Conservation (phyloP, 2,113 vertebrate genomes). For the Semicossyphus pulcher region DNA sequence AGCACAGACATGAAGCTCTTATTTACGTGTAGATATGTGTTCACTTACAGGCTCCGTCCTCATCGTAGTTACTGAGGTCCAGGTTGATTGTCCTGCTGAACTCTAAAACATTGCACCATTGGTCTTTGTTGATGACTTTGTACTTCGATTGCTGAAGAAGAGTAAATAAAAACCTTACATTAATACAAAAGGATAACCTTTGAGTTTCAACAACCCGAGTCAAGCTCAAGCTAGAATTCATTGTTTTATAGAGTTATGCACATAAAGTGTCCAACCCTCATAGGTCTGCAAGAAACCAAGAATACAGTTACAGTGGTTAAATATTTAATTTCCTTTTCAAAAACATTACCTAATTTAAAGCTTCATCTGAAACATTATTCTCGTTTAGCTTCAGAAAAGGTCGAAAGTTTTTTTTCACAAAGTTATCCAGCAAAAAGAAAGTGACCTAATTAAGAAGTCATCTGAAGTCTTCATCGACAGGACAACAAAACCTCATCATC, state of each 20-base stretch:
- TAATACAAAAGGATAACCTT: not conserved
- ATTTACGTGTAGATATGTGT: not conserved
- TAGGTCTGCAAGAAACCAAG: too few relatives aligned
- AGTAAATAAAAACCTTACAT: constrained; percentile 20
- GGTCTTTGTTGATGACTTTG: constrained; percentile 99
- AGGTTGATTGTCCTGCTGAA: constrained; percentile 99
- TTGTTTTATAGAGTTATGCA: too few relatives aligned
- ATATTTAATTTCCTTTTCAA: too few relatives aligned
- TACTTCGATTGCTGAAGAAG: constrained; percentile 96
- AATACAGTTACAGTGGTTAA: too few relatives aligned
- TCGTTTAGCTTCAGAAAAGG: too few relatives aligned
- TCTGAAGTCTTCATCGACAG: too few relatives aligned
- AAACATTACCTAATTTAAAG: too few relatives aligned
- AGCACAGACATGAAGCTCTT: not conserved
- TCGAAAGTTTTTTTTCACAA: too few relatives aligned
- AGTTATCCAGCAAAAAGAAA: too few relatives aligned
- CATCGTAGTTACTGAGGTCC: constrained; percentile 99
- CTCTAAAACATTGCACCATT: constrained; percentile 99
- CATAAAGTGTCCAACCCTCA: not conserved
- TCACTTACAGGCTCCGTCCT: constrained; percentile 98
- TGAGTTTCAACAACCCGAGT: not conserved
- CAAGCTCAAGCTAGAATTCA: not conserved
- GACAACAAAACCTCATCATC: too few relatives aligned
- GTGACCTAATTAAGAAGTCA: too few relatives aligned
- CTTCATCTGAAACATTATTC: too few relatives aligned